These are phyloP conservation scores for Chrysomela aeneicollis DNA, from an alignment of 2,888 invertebrate species.

Conservation along the genomic window DNA sequence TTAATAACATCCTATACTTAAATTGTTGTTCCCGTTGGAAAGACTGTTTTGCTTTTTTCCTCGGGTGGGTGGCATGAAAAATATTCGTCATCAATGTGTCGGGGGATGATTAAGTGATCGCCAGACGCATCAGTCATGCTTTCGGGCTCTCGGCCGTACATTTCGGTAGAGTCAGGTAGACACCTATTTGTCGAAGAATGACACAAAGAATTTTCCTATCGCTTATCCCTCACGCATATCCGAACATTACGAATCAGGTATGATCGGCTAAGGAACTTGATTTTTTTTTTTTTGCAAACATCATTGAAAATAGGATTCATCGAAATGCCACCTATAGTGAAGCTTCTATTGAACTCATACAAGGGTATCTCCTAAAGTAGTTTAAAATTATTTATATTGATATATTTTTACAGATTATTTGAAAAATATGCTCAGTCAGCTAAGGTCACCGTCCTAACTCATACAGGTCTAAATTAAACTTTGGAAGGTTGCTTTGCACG, in stretches of 20 bases:
- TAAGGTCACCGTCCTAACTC: too few species aligned
- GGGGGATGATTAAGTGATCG: slow-evolving; percentile 1
- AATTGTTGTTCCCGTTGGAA: slow-evolving; percentile 16
- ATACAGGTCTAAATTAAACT: too few species aligned
- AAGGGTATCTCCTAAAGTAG: too few species aligned
- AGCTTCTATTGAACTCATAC: too few species aligned
- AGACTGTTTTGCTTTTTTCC: neutral
- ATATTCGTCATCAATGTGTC: slow-evolving; percentile 9
- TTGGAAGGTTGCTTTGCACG: too few species aligned
- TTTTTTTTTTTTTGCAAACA: too few species aligned
- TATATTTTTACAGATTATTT: too few species aligned
- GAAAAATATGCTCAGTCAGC: too few species aligned
- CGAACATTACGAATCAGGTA: neutral
- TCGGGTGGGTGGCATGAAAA: slow-evolving; percentile 1
- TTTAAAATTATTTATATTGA: too few species aligned
- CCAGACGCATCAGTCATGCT: slow-evolving; percentile 12
- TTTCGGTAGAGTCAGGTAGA: neutral
- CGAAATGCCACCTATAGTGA: too few species aligned
- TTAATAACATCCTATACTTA: slow-evolving; percentile 38
- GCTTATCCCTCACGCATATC: neutral
- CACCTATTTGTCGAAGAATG: neutral
- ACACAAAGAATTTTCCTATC: neutral
- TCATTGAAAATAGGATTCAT: too few species aligned
- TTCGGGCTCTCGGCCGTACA: neutral
- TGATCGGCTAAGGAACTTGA: neutral